Percentiles rank a stretch among this genome's conserved stretches.
phyloP scores from a whole-genome alignment of 2,113 vertebrate genomes.

The Clarias gariepinus region DNA sequence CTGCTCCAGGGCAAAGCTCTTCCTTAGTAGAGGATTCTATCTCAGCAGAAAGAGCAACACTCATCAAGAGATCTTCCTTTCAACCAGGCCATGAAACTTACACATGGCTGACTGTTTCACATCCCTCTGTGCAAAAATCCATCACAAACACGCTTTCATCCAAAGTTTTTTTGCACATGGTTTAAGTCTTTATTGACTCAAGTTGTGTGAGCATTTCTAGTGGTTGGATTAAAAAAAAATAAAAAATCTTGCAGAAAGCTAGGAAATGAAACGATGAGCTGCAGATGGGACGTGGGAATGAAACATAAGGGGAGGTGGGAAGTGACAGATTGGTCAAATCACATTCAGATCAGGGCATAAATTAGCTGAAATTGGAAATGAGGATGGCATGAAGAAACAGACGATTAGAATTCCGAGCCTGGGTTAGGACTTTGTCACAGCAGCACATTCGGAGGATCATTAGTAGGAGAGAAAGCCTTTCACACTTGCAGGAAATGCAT shows the following conservation, averaged over 20 bases:
- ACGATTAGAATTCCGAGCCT: slow-evolving; percentile 12
- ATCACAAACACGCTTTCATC: background rate
- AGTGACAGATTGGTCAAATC: slow-evolving; percentile 31
- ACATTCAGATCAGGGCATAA: slow-evolving; percentile 44
- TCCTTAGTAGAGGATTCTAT: background rate
- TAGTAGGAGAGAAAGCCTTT: slow-evolving; percentile 4
- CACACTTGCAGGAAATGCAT: background rate
- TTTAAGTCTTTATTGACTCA: background rate
- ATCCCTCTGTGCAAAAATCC: background rate
- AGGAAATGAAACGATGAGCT: background rate
- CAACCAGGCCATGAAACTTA: too few relatives aligned
- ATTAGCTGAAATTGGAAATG: slow-evolving; percentile 38
- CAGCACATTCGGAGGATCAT: background rate
- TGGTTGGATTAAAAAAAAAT: background rate
- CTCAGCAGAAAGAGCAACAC: background rate
- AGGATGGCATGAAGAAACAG: slow-evolving; percentile 13
- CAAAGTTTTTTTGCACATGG: background rate
- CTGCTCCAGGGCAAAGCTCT: background rate
- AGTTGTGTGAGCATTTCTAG: background rate
- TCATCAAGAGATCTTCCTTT: background rate
- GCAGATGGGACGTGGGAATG: slow-evolving; percentile 44
- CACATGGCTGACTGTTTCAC: background rate
- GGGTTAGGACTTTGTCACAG: background rate
- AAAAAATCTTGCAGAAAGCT: slow-evolving; percentile 13
- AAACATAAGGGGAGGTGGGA: slow-evolving; percentile 38